Conservation (phyloP, 2,888 invertebrate species). For the Parnassius orleans region DNA sequence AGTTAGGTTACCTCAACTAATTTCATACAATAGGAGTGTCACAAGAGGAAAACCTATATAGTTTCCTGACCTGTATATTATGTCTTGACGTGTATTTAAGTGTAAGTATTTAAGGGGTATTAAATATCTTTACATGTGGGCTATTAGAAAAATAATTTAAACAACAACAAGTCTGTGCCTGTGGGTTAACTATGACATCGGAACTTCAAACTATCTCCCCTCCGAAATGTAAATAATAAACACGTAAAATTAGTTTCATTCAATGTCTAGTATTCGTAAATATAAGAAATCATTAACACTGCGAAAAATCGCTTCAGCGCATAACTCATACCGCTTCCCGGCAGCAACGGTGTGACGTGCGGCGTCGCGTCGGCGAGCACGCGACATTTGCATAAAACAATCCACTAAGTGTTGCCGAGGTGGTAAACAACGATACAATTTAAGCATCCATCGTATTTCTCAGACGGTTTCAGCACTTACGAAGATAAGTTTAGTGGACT, state of each 20-base stretch:
- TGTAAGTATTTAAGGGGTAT: too few relatives aligned
- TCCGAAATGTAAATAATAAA: neutral
- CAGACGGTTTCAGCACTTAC: slow-evolving; percentile 2
- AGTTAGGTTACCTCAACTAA: too few relatives aligned
- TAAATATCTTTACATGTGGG: too few relatives aligned
- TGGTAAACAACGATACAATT: slow-evolving; percentile 19
- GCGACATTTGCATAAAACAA: slow-evolving; percentile 45
- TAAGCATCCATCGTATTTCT: slow-evolving; percentile 9
- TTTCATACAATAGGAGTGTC: too few relatives aligned
- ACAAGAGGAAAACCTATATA: too few relatives aligned
- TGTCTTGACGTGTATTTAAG: too few relatives aligned
- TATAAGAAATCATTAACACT: neutral
- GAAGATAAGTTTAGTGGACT: neutral
- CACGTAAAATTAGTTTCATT: neutral
- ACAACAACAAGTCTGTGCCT: too few relatives aligned
- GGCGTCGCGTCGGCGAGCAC: slow-evolving; percentile 28
- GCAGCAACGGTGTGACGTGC: slow-evolving; percentile 16
- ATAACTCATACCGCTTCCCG: neutral
- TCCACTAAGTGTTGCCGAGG: slow-evolving; percentile 40
- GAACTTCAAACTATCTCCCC: too few relatives aligned
- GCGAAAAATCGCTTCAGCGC: slow-evolving; percentile 8
- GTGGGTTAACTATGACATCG: too few relatives aligned
- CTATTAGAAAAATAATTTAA: too few relatives aligned
- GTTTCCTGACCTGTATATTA: too few relatives aligned
- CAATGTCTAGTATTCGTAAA: neutral